Evolutionary conservation across 2,797 vertebrate species (phyloP).

Genomic region (Argya squamiceps): DNA sequence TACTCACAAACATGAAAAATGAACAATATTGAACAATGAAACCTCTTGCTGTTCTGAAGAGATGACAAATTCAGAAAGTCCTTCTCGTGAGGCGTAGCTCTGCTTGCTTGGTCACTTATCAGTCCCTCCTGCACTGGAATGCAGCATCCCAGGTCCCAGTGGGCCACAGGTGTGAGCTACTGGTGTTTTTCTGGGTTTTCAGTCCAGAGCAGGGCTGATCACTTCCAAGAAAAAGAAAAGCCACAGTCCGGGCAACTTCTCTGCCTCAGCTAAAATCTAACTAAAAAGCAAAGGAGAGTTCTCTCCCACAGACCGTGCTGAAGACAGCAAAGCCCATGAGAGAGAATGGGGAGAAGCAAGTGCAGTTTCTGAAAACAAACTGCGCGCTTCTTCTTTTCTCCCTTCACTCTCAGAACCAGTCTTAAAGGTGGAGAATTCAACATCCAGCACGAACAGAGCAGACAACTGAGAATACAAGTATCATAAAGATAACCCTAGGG

Average conservation of each 20-base stretch:
- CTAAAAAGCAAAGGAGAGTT: background rate
- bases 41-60: background rate
- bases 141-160: accelerated
- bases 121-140: too few relatives aligned
- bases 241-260: background rate
- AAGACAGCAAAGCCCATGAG: accelerated
- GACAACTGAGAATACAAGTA: accelerated
- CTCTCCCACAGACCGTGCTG: accelerated
- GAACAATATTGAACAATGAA: background rate
- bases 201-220: background rate
- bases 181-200: too few relatives aligned
- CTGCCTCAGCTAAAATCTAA: too few relatives aligned
- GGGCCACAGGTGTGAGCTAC: background rate
- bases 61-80: background rate
- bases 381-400: accelerated
- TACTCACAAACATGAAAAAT: background rate
- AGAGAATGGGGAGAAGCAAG: accelerated
- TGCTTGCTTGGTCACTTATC: accelerated
- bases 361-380: background rate
- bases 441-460: background rate
- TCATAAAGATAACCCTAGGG: too few relatives aligned
- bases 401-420: background rate
- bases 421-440: background rate
- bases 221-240: background rate
- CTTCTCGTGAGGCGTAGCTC: accelerated